Evolutionary conservation across 2,797 vertebrate genomes (phyloP), one percentile per base, ranked within the genome.

Genomic region (Sebastes taczanowskii): DNA sequence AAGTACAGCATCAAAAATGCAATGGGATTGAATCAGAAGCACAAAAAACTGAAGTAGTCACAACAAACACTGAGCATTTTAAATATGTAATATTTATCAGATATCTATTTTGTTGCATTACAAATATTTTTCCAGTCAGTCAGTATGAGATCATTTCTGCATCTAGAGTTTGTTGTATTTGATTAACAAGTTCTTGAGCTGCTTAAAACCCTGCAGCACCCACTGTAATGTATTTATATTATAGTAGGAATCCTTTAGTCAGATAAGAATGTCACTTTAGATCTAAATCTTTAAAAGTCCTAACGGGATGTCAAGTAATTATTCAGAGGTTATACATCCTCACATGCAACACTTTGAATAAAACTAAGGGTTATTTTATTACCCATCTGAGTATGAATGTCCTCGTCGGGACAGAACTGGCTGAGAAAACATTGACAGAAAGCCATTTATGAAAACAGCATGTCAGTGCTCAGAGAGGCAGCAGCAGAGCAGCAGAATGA

Each of bases 371-470:
- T 65, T 2, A 52, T 58, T 77, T 63, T 11, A 68, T 61, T 3
- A 23, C 72, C 64, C 32, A 35, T 71, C 16, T 55, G 55, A 53
- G 68, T 11, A 2, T 5, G 32, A 52, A 25, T 6, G 25, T 23
- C 60, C 55, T 68, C 11, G 8, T 64, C 60, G 11, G 35, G 38
- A 58, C 14, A 9, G 32, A 11, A 56, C 58, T 34, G 72, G 32
- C 83, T 79, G 23, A 65, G 16, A 64, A 52, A 72, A 22, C 67
- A 7, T 35, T 14, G 60, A 70, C 78, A 77, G 60, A 60, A 78
- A 83, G n/a, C 5, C 34, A 56, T 74, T 80, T 81, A 20, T 76
- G 46, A 62, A 70, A 81, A 69, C 83, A 78, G 52, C 66, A 35
- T 63, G 77, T 85, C 63, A 20, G 79, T 7, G 49, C 22, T 78